phyloP scores from a whole-genome alignment of 23 tunicate species.

The Trididemnum nubilum region DNA sequence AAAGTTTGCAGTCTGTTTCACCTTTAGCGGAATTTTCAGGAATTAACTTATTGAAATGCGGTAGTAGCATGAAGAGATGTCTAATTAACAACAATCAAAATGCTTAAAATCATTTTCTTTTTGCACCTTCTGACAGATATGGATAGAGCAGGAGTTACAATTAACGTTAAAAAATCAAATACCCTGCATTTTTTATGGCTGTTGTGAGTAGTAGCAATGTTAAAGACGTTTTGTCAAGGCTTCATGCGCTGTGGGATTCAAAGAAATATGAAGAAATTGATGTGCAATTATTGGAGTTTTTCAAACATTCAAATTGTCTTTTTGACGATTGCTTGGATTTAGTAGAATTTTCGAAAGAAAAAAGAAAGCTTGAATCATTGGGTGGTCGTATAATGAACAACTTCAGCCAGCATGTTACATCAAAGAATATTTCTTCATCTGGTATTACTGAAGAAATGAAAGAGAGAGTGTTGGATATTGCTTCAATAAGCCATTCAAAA shows the following conservation, averaged over 20 bases:
- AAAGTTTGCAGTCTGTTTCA: too few species aligned
- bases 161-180: too few species aligned
- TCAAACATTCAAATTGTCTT: neutral
- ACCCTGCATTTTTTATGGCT: too few species aligned
- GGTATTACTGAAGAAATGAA: constrained; percentile 24
- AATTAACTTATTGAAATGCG: too few species aligned
- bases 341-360: constrained; percentile 20
- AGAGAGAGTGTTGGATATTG: constrained; percentile 35
- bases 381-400: constrained; percentile 27
- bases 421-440: neutral
- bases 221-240: constrained; percentile 1
- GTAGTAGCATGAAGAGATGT: too few species aligned
- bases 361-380: constrained; percentile 44
- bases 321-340: constrained; percentile 29
- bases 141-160: too few species aligned
- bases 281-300: neutral
- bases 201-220: too few species aligned
- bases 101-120: too few species aligned
- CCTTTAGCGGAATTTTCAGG: too few species aligned
- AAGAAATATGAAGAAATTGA: constrained; percentile 17
- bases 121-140: too few species aligned
- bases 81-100: too few species aligned
- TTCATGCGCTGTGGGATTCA: constrained; percentile 40
- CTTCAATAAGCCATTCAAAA: constrained; percentile 28
- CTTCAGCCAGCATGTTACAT: neutral